A percentile compares a stretch with the other conserved stretches of the same genome.
These are phyloP conservation scores for Neoitamus cyanurus DNA, from an alignment of 2,888 invertebrate genomes.

Conservation along the genomic window DNA sequence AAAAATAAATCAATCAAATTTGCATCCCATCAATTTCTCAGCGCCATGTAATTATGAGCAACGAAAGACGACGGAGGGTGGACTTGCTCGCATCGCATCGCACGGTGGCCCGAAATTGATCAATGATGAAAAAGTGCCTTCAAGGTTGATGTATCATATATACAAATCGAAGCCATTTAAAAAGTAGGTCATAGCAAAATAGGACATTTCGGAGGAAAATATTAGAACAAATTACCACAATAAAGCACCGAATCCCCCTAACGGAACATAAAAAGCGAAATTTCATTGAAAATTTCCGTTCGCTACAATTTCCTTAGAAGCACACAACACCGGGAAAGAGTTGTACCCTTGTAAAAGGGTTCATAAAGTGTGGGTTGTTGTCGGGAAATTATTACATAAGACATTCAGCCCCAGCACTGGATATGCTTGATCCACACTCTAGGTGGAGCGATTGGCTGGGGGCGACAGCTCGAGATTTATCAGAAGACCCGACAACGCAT, in stretches of 20 bases:
- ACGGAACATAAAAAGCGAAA: constrained; percentile 17
- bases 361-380: constrained; percentile 19
- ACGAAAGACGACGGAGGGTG: not conserved
- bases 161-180: constrained; percentile 33
- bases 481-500: not conserved
- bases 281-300: constrained; percentile 34
- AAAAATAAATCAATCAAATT: constrained; percentile 27
- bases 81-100: not conserved
- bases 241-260: not conserved
- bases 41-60: constrained; percentile 3
- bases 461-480: not conserved
- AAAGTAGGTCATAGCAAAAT: constrained; percentile 31
- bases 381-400: constrained; percentile 17
- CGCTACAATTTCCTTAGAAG: constrained; percentile 20
- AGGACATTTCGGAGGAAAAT: constrained; percentile 27
- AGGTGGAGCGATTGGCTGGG: not conserved
- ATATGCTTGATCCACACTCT: not conserved
- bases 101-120: constrained; percentile 9
- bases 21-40: constrained; percentile 19
- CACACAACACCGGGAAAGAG: not conserved
- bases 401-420: constrained; percentile 6
- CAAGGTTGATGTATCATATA: constrained; percentile 33
- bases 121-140: constrained; percentile 27
- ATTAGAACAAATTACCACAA: constrained; percentile 38
- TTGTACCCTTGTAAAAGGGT: not conserved